Conservation (phyloP, 2,888 invertebrate genomes). For the Timema podura region DNA sequence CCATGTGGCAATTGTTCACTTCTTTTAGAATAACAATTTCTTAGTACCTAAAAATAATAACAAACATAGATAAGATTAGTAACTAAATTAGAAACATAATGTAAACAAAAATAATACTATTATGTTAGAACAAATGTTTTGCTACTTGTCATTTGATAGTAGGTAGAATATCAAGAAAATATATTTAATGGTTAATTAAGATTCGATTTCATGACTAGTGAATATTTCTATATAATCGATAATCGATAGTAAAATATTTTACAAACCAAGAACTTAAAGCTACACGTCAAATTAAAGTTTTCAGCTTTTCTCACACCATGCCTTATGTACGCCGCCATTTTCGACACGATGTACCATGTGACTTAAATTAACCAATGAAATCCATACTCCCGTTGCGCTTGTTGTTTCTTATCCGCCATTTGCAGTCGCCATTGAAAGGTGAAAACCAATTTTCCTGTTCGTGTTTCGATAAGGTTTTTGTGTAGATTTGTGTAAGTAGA, state of each 20-base stretch:
- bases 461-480: slow-evolving; percentile 59
- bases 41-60: not conserved
- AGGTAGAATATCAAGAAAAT: not conserved
- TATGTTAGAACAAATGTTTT: not conserved
- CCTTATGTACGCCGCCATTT: slow-evolving; percentile 60
- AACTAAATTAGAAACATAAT: not conserved
- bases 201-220: too few relatives aligned
- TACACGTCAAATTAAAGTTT: not conserved
- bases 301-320: slow-evolving; percentile 44
- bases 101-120: not conserved
- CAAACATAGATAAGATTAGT: not conserved
- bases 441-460: slow-evolving; percentile 72
- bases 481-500: slow-evolving; percentile 62
- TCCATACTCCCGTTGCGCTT: slow-evolving; percentile 62
- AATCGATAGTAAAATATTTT: too few relatives aligned
- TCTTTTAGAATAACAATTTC: not conserved
- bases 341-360: slow-evolving; percentile 40
- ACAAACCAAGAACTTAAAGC: too few relatives aligned
- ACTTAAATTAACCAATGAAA: slow-evolving; percentile 39
- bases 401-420: slow-evolving; percentile 85
- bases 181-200: not conserved
- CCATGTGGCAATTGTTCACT: slow-evolving; percentile 1
- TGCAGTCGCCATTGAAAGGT: slow-evolving; percentile 89
- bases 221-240: too few relatives aligned
- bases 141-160: not conserved